These are phyloP conservation scores for Tipula helvola DNA, from an alignment of 2,888 invertebrate species.

Conservation along the genomic window DNA sequence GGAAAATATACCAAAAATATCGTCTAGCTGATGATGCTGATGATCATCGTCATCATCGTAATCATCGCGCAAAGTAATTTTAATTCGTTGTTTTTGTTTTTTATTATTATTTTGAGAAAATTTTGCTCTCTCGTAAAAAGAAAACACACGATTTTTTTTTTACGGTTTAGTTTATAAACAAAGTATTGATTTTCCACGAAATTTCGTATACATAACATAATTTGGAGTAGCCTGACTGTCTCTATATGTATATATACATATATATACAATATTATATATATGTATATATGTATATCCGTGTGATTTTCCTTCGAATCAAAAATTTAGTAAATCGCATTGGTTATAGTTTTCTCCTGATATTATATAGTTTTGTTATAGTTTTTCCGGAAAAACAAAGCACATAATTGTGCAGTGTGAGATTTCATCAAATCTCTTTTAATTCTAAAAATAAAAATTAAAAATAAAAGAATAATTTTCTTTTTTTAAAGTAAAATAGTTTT, in stretches of 20 bases:
- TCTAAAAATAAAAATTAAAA: not conserved
- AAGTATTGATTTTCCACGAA: constrained; percentile 4
- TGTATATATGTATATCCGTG: not conserved
- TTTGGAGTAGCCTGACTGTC: not conserved
- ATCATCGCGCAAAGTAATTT: not conserved
- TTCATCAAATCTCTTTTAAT: not conserved
- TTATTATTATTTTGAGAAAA: constrained; percentile 1
- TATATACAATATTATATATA: not conserved
- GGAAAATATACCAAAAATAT: constrained; percentile 4
- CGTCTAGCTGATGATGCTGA: not conserved
- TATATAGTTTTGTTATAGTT: not conserved
- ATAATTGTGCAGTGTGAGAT: not conserved
- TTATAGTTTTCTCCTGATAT: not conserved
- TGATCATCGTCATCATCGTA: not conserved
- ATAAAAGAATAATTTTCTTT: not conserved
- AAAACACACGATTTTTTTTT: not conserved
- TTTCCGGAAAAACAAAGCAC: not conserved
- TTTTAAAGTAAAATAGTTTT: not conserved
- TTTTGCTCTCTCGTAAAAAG: not conserved
- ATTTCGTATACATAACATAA: not conserved
- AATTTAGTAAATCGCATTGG: not conserved
- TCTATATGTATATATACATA: not conserved
- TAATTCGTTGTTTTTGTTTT: not conserved
- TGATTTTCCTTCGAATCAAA: not conserved
- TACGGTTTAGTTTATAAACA: not conserved